Evolutionary conservation across 2,113 vertebrate genomes (phyloP).

Genomic region (Gulo gulo): DNA sequence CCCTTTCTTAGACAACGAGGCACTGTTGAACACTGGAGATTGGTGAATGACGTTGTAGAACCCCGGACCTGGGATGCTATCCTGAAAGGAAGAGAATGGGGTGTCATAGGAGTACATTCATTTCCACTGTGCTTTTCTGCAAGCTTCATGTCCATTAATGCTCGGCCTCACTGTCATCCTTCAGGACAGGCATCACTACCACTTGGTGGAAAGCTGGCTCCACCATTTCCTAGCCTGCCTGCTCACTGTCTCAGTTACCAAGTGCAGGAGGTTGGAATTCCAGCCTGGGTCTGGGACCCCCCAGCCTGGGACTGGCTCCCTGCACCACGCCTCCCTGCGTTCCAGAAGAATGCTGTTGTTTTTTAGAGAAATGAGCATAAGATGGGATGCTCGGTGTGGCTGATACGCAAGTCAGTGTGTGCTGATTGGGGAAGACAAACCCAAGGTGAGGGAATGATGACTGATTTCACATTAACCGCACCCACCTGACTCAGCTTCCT

Average conservation of each 20-base stretch:
- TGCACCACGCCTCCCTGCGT: not conserved
- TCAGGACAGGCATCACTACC: not conserved
- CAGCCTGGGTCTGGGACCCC: not conserved
- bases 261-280: not conserved
- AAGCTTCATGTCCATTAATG: not conserved
- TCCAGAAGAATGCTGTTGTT: not conserved
- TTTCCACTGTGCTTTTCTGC: not conserved
- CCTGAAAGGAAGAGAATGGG: slow-evolving; percentile 72
- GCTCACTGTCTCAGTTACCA: not conserved
- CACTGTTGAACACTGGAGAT: slow-evolving; percentile 78
- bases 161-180: not conserved
- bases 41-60: slow-evolving; percentile 73
- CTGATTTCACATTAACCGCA: slow-evolving; percentile 70
- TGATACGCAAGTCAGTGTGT: not conserved
- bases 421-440: not conserved
- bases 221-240: not conserved
- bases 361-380: not conserved
- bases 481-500: slow-evolving; percentile 79
- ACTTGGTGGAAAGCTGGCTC: not conserved
- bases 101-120: not conserved
- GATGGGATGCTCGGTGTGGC: not conserved
- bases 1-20: slow-evolving; percentile 87
- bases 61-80: slow-evolving; percentile 85
- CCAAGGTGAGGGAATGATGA: slow-evolving; percentile 67
- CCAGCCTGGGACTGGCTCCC: not conserved